These are phyloP conservation scores for Blomia tropicalis DNA, from an alignment of 2,888 invertebrate genomes.

Conservation along the genomic window DNA sequence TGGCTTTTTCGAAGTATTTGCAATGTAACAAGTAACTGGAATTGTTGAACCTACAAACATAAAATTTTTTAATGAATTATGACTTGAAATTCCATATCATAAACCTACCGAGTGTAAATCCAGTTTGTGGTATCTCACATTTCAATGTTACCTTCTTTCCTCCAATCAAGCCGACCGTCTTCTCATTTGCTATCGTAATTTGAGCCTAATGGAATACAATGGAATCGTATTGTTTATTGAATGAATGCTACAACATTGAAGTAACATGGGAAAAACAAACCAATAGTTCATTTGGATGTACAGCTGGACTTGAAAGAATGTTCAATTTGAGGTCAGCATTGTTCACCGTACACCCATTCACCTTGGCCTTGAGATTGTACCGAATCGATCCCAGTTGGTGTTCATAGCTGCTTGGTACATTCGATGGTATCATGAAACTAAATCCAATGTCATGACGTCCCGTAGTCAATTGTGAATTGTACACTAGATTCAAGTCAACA, in stretches of 20 bases:
- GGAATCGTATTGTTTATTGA: background rate
- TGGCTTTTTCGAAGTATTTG: background rate
- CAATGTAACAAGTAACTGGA: background rate
- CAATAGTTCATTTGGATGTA: background rate
- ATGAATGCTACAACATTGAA: background rate
- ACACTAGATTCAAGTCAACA: background rate
- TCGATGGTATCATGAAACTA: background rate
- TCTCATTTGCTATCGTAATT: background rate
- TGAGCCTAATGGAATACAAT: background rate
- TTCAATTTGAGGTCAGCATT: background rate
- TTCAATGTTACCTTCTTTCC: background rate
- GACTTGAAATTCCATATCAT: background rate
- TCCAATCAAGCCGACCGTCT: background rate
- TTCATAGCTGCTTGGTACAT: background rate
- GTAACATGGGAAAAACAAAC: background rate
- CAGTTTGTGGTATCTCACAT: constrained; percentile 9
- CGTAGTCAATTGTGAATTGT: background rate
- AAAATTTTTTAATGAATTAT: background rate
- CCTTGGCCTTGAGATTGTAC: constrained; percentile 9
- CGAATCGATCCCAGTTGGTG: background rate
- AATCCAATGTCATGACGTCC: constrained; percentile 11
- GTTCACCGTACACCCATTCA: background rate
- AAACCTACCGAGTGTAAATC: constrained; percentile 1
- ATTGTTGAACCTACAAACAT: background rate
- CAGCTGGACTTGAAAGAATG: background rate